Evolutionary conservation across 2,797 vertebrate species (phyloP), one percentile per base, ranked within the genome.

Genomic region (Xiphorhynchus erythropygius): DNA sequence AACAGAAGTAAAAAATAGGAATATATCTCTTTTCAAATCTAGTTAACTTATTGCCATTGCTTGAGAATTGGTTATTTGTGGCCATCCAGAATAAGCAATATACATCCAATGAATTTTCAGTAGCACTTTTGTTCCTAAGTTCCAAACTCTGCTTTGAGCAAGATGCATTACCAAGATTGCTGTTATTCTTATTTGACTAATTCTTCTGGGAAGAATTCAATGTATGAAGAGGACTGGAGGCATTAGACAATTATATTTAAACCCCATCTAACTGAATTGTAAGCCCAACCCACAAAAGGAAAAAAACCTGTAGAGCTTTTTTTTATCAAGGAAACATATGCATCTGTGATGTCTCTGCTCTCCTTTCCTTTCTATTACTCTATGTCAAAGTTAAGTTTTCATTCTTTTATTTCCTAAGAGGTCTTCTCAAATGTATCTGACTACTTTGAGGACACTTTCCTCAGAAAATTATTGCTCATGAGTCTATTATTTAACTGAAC

Each of bases 1-100:
- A 95, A 96, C 71, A 89, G 89, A 95, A 73, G 55, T 85, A 79
- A 93, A 84, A 76, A 84, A 32, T 70, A 94, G 78, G 86, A 97
- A 93, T 83, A 86, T 83, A 95, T 84, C 79, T 89, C 39, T 68
- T 84, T 94, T 91, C 56, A 89, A 62, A 32, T 79, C 55, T 69
- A 81, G 33, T 87, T 80, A 87, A 83, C 25, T 75, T 84, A 92
- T n/a, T 88, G 60, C 60, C 39, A 93, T 37, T 90, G 60, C 55
- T 0, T 90, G 83, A 76, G 33, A 94, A 89, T 37, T 52, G 32
- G 50, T 57, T 84, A 74, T 65, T 67, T 93, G 60, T 47, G 59
- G 79, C n/a, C 55, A 69, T 70, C 71, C 57, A 67, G 32, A 91
- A 88, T 33, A 83, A 55, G 32, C 65, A 79, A 65, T 50, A 47